Conservation (phyloP, 2,888 invertebrate genomes). For the Pyralis farinalis region DNA sequence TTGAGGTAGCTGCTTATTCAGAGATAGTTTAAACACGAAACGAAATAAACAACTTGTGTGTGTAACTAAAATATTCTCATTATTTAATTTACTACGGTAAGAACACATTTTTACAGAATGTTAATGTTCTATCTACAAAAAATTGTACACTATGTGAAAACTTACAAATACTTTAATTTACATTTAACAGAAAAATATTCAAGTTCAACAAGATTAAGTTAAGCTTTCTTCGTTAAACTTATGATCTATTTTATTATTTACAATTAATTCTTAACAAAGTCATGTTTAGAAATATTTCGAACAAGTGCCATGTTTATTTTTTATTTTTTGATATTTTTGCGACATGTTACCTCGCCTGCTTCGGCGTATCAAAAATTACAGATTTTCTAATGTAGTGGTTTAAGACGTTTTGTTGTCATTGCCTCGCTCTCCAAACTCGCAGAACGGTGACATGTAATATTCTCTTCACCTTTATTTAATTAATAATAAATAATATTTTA, state of each 20-base stretch:
- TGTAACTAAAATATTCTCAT: constrained; percentile 81
- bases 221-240: constrained; percentile 59
- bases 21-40: constrained; percentile 5
- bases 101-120: constrained; percentile 82
- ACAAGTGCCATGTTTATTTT: constrained; percentile 13
- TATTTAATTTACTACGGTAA: constrained; percentile 82
- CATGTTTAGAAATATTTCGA: constrained; percentile 61
- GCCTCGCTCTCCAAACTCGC: too few species aligned
- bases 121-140: constrained; percentile 80
- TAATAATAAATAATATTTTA: too few species aligned
- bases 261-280: constrained; percentile 62
- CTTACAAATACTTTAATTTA: constrained; percentile 73
- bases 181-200: constrained; percentile 75
- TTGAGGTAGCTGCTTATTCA: too few species aligned
- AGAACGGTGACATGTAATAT: too few species aligned
- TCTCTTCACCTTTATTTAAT: too few species aligned
- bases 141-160: constrained; percentile 80
- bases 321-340: neutral
- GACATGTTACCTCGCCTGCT: neutral
- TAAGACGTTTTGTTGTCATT: too few species aligned
- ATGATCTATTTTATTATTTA: constrained; percentile 63
- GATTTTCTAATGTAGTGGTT: too few species aligned
- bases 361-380: too few species aligned
- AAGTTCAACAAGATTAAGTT: constrained; percentile 78
- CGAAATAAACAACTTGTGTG: constrained; percentile 59